Percentiles rank a stretch among this genome's conserved stretches.
Evolutionary conservation across 64 coral and sea anemone genomes (phyloP).

Genomic region (Hydrozoanthus tunicans): DNA sequence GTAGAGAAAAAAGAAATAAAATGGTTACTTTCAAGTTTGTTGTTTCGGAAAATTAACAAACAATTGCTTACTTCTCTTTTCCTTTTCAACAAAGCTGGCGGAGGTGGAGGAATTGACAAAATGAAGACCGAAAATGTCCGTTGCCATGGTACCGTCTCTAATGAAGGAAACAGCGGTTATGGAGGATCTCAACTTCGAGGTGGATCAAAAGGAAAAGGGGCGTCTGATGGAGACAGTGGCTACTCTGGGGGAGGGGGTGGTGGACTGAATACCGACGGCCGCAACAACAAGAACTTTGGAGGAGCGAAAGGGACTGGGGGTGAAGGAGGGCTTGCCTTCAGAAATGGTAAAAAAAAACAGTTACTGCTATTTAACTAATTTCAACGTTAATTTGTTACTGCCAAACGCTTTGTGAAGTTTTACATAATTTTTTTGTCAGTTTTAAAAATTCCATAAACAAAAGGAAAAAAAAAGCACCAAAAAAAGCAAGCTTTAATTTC

Average conservation of each 20-base stretch:
- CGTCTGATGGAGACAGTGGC: conserved; percentile 84
- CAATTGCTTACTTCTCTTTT: neutral
- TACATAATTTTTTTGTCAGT: no score
- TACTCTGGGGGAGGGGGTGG: conserved; percentile 95
- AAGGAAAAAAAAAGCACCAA: no score
- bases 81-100: conserved; percentile 54
- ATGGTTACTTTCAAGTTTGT: no score
- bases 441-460: no score
- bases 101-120: conserved; percentile 92
- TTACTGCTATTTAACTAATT: no score
- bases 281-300: conserved; percentile 89
- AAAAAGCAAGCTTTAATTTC: no score
- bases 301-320: conserved; percentile 82
- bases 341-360: conserved; percentile 80
- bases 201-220: conserved; percentile 78
- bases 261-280: conserved; percentile 82
- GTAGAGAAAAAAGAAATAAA: no score
- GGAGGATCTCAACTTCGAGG: conserved; percentile 78
- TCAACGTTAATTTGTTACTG: no score
- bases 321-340: conserved; percentile 79
- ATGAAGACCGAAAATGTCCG: conserved; percentile 82
- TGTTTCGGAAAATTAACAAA: neutral
- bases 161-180: conserved; percentile 81
- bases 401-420: no score
- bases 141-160: conserved; percentile 70